Conservation (phyloP, 1,140 invertebrate species). For the Drosophila watanabei region DNA sequence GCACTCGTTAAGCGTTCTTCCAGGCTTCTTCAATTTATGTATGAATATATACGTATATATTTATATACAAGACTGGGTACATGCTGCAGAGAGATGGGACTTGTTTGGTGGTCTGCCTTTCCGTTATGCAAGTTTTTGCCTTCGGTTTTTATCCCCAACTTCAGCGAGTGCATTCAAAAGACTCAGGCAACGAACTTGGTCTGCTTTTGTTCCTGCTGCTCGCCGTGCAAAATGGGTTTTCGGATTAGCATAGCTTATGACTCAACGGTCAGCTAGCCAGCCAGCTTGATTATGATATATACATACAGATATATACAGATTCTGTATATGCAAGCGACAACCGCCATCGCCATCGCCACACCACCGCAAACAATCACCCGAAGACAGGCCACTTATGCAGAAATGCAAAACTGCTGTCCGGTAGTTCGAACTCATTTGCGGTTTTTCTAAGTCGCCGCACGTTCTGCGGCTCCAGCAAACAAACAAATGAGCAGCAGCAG, state of each 20-base stretch:
- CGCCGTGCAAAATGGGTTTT: conserved; percentile 47
- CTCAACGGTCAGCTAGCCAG: conserved; percentile 46
- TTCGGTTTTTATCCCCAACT: conserved; percentile 30
- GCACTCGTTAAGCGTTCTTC: conserved; percentile 60
- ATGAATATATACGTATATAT: conserved; percentile 12
- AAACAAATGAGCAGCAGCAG: conserved; percentile 48
- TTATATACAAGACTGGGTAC: conserved; percentile 9
- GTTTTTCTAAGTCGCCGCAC: conserved; percentile 77
- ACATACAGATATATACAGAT: neutral
- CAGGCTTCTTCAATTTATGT: conserved; percentile 51
- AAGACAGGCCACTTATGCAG: conserved; percentile 63
- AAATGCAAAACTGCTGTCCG: conserved; percentile 75
- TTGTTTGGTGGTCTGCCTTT: conserved; percentile 62
- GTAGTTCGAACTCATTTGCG: conserved; percentile 74
- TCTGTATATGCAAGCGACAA: conserved; percentile 38
- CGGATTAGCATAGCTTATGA: conserved; percentile 57
- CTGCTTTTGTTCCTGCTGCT: conserved; percentile 7
- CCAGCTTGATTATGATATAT: conserved; percentile 70
- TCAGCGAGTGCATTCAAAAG: conserved; percentile 57
- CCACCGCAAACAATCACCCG: conserved; percentile 41
- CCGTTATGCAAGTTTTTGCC: conserved; percentile 53
- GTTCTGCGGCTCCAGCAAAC: conserved; percentile 70
- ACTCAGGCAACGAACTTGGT: conserved; percentile 74
- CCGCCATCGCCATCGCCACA: conserved; percentile 7
- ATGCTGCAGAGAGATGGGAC: conserved; percentile 22